These are phyloP conservation scores for Digitonthophagus gazella DNA, from an alignment of 2,888 invertebrate species.

Conservation along the genomic window DNA sequence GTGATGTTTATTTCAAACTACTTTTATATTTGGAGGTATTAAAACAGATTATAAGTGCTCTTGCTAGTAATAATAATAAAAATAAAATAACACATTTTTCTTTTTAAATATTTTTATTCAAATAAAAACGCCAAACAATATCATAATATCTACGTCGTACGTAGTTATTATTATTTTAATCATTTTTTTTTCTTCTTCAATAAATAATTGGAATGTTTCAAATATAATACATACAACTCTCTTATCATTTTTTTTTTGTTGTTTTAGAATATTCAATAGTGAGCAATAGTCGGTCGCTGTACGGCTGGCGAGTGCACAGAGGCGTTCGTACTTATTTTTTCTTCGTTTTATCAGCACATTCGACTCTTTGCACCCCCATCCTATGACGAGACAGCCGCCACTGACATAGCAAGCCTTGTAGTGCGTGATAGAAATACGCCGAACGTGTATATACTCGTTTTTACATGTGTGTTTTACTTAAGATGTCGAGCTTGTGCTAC, in stretches of 20 bases:
- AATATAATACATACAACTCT: slow-evolving; percentile 52
- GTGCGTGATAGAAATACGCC: slow-evolving; percentile 33
- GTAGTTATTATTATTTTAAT: slow-evolving; percentile 39
- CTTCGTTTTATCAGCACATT: too few relatives aligned
- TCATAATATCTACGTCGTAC: slow-evolving; percentile 49
- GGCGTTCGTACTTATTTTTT: slow-evolving; percentile 38
- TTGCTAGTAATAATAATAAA: neutral
- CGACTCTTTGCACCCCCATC: slow-evolving; percentile 39
- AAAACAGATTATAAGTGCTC: too few relatives aligned
- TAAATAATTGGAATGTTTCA: slow-evolving; percentile 45
- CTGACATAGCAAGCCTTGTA: slow-evolving; percentile 47
- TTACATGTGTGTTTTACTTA: neutral
- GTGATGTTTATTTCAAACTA: too few relatives aligned
- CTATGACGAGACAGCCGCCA: slow-evolving; percentile 48
- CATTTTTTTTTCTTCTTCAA: slow-evolving; percentile 9
- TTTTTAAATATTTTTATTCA: slow-evolving; percentile 39
- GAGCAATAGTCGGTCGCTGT: slow-evolving; percentile 52
- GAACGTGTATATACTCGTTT: slow-evolving; percentile 27
- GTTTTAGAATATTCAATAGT: slow-evolving; percentile 53
- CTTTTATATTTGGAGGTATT: too few relatives aligned
- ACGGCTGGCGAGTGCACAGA: slow-evolving; percentile 42
- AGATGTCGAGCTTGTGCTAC: neutral
- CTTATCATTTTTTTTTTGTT: slow-evolving; percentile 38
- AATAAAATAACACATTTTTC: neutral
- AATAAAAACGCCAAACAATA: slow-evolving; percentile 54